phyloP scores from a whole-genome alignment of 2,888 invertebrate species.

The Epistrophe grossulariae region DNA sequence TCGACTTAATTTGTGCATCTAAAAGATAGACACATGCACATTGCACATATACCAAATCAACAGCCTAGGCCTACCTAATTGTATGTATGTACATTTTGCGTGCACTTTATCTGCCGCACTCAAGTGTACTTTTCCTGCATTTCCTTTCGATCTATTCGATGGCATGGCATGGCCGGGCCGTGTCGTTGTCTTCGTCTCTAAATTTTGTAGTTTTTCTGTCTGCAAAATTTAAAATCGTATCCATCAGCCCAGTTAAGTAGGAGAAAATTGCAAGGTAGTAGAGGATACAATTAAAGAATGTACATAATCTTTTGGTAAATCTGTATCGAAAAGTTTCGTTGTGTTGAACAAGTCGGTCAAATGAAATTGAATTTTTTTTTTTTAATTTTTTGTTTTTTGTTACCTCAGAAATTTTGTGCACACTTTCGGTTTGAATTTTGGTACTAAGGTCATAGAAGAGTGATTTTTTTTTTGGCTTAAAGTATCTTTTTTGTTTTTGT shows the following conservation, averaged over 20 bases:
- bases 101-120: conserved; percentile 10
- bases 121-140: conserved; percentile 18
- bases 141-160: conserved; percentile 4
- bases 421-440: conserved; percentile 20
- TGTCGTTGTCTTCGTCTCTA: background rate
- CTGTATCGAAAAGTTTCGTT: conserved; percentile 31
- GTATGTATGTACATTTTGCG: background rate
- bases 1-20: conserved; percentile 15
- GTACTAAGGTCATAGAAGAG: conserved; percentile 73
- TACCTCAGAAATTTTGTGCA: conserved; percentile 32
- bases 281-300: background rate
- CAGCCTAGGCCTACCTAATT: background rate
- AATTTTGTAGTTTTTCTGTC: conserved; percentile 2
- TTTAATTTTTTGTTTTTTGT: background rate
- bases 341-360: conserved; percentile 71
- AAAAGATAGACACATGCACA: background rate
- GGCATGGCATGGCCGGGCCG: background rate
- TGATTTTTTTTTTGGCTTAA: conserved; percentile 43
- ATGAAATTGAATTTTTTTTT: conserved; percentile 68
- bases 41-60: background rate
- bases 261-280: conserved; percentile 58
- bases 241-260: conserved; percentile 54
- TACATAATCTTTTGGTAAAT: conserved; percentile 1
- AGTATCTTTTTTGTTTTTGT: background rate
- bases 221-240: conserved; percentile 54